Conservation (phyloP, 2,113 vertebrate species). For the Hyla sarda region DNA sequence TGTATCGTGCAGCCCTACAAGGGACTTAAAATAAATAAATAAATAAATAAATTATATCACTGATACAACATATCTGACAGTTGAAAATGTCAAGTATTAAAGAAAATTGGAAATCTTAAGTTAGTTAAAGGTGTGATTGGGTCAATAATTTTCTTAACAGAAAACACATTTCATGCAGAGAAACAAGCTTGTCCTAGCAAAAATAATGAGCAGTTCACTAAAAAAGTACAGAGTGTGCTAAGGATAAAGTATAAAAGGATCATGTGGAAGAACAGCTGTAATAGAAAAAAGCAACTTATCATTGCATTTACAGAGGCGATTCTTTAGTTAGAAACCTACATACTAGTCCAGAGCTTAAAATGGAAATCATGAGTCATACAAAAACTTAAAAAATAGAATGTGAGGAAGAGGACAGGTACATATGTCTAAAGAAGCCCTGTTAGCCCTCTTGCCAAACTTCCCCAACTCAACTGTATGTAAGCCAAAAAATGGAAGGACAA, state of each 20-base stretch:
- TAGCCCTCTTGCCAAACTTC: no score
- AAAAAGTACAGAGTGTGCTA: background rate
- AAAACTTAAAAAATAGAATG: background rate
- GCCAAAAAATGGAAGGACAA: no score
- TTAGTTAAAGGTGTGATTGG: background rate
- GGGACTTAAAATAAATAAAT: no score
- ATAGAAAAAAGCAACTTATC: background rate
- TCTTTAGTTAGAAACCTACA: background rate
- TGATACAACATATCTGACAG: no score
- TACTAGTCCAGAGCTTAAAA: background rate
- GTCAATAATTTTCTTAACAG: background rate
- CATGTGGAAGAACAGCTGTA: no score
- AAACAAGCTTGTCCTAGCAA: background rate
- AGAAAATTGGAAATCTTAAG: no score
- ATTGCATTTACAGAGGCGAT: background rate
- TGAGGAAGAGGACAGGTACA: no score
- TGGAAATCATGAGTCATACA: background rate
- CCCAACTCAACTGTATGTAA: no score
- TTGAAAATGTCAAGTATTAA: no score
- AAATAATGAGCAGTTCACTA: background rate
- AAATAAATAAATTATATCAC: no score
- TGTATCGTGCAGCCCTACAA: no score
- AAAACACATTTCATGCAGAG: slow-evolving; percentile 3
- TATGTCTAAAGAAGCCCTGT: no score
- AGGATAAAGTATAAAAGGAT: background rate